These are phyloP conservation scores for Chymomyza fuscimana DNA, from an alignment of 2,888 invertebrate species.

Conservation along the genomic window DNA sequence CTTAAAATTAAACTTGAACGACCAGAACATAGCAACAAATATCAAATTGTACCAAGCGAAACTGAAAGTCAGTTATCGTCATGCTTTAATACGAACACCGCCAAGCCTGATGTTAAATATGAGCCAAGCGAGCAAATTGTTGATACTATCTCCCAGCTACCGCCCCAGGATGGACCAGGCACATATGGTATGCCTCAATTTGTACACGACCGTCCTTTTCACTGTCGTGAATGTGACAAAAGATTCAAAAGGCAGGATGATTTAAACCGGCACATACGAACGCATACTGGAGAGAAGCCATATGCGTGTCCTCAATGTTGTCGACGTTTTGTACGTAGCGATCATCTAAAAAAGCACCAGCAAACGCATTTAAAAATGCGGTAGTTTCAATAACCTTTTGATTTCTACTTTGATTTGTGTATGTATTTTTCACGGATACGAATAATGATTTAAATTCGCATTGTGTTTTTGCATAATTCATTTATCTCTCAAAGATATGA, in stretches of 20 bases:
- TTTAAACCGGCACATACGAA: slow-evolving; percentile 76
- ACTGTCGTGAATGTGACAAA: slow-evolving; percentile 68
- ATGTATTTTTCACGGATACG: neutral
- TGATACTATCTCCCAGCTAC: slow-evolving; percentile 55
- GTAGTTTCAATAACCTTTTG: slow-evolving; percentile 45
- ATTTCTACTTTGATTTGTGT: neutral
- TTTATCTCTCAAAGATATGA: neutral
- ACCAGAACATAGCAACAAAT: slow-evolving; percentile 61
- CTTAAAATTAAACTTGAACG: slow-evolving; percentile 68
- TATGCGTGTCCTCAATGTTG: slow-evolving; percentile 70
- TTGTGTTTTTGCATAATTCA: neutral
- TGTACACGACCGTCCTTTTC: slow-evolving; percentile 68
- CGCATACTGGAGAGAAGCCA: slow-evolving; percentile 76
- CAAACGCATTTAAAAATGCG: slow-evolving; percentile 71
- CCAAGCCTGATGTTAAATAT: slow-evolving; percentile 63
- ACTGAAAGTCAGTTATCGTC: slow-evolving; percentile 47
- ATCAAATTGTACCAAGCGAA: slow-evolving; percentile 52
- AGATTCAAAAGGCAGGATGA: slow-evolving; percentile 76
- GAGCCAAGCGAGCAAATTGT: slow-evolving; percentile 56
- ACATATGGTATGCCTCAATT: slow-evolving; percentile 69
- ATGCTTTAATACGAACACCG: slow-evolving; percentile 45
- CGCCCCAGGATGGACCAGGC: slow-evolving; percentile 62
- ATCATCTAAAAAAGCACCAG: slow-evolving; percentile 77
- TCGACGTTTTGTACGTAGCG: slow-evolving; percentile 74
- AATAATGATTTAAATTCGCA: too few species aligned